Conservation (phyloP, 2,888 invertebrate genomes). For the Peribatodes rhomboidaria region DNA sequence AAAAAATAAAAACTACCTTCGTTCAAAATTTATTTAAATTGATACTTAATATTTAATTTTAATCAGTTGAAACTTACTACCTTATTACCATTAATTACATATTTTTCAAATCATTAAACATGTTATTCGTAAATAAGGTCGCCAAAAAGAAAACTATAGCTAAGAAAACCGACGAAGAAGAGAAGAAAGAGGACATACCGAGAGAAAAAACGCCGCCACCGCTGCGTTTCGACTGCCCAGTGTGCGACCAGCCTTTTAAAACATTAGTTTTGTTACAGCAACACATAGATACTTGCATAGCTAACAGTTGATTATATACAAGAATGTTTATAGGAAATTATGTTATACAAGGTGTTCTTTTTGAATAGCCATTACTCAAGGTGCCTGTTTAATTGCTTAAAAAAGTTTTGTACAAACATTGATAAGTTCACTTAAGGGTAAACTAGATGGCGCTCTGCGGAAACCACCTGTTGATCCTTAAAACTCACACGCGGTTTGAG, state of each 20-base stretch:
- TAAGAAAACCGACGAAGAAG: conserved; percentile 4
- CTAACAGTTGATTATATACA: conserved; percentile 30
- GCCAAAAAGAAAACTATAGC: conserved; percentile 67
- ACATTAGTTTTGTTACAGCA: conserved; percentile 83
- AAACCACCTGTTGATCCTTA: too few species aligned
- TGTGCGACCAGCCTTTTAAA: conserved; percentile 84
- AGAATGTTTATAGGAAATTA: not conserved
- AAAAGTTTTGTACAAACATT: too few species aligned
- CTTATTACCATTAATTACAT: not conserved
- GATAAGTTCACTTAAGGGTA: too few species aligned
- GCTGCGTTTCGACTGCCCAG: conserved; percentile 83
- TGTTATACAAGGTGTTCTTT: too few species aligned
- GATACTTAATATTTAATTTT: too few species aligned
- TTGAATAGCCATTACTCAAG: too few species aligned
- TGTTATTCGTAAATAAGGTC: conserved; percentile 56
- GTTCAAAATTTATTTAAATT: too few species aligned
- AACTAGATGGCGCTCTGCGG: too few species aligned
- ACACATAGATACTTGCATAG: conserved; percentile 84
- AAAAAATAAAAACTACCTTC: too few species aligned
- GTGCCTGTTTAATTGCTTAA: too few species aligned
- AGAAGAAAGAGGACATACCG: conserved; percentile 25
- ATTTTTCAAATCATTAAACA: not conserved
- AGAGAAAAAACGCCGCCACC: conserved; percentile 73
- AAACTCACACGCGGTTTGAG: too few species aligned
- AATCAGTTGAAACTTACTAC: too few species aligned